Evolutionary conservation across 53 echinoderm and acorn worm species (phyloP).

Genomic region (Luidia sarsii): DNA sequence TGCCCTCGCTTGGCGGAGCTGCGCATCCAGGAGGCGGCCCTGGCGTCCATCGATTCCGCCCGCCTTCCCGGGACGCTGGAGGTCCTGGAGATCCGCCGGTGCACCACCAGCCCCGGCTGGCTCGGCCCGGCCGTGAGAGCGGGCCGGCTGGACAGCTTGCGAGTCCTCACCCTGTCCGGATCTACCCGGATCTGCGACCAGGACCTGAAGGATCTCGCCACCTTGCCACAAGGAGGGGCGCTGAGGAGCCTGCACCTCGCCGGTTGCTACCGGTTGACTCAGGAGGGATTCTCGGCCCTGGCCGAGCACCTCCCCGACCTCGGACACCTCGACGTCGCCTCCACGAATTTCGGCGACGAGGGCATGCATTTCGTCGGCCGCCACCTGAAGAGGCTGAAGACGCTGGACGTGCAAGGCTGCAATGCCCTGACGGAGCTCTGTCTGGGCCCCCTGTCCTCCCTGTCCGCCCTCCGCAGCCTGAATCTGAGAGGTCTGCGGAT

Average conservation of each 20-base stretch:
- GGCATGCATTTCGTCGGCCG: slow-evolving; percentile 43
- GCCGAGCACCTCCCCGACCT: slow-evolving; percentile 16
- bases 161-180: slow-evolving; percentile 40
- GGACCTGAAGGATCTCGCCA: slow-evolving; percentile 52
- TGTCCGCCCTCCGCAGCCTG: neutral
- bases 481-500: slow-evolving; percentile 25
- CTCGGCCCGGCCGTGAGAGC: slow-evolving; percentile 47
- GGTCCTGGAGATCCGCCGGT: slow-evolving; percentile 48
- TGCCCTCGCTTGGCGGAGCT: slow-evolving; percentile 68
- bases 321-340: slow-evolving; percentile 3
- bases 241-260: slow-evolving; percentile 20
- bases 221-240: slow-evolving; percentile 2
- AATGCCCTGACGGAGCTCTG: slow-evolving; percentile 35
- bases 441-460: slow-evolving; percentile 15
- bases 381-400: slow-evolving; percentile 27
- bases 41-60: slow-evolving; percentile 45
- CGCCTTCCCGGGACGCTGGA: slow-evolving; percentile 56
- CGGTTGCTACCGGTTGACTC: slow-evolving; percentile 33
- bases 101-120: slow-evolving; percentile 55
- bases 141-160: slow-evolving; percentile 28
- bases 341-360: slow-evolving; percentile 37
- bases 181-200: slow-evolving; percentile 57
- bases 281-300: slow-evolving; percentile 11
- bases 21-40: slow-evolving; percentile 51
- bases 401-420: slow-evolving; percentile 15